These are phyloP conservation scores for Epizoanthus fatuus DNA, from an alignment of 92 coral and sea anemone species.

Conservation along the genomic window DNA sequence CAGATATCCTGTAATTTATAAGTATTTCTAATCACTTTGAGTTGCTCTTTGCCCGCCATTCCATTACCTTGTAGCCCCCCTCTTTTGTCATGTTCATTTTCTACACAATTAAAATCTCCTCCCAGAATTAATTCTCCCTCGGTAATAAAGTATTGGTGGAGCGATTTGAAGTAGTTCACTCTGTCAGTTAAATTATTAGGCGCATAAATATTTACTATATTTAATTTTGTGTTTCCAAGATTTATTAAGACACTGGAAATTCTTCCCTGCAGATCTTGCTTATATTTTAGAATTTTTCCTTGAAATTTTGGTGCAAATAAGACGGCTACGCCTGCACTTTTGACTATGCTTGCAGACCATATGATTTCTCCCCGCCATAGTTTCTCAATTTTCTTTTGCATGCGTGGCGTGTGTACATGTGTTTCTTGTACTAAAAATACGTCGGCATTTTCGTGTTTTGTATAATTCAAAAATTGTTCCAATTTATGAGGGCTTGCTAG, in stretches of 20 bases:
- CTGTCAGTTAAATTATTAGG: slow-evolving; percentile 47
- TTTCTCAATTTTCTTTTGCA: too few species aligned
- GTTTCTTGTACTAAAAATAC: too few species aligned
- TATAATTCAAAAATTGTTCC: too few species aligned
- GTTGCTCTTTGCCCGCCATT: background rate
- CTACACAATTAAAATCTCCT: slow-evolving; percentile 60
- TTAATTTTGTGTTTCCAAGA: background rate
- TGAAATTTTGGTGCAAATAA: background rate
- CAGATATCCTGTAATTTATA: slow-evolving; percentile 27
- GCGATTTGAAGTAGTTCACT: slow-evolving; percentile 20
- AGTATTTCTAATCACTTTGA: background rate
- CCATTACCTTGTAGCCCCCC: slow-evolving; percentile 27
- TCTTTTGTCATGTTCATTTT: slow-evolving; percentile 9
- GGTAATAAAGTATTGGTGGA: slow-evolving; percentile 32
- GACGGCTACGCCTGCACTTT: slow-evolving; percentile 13
- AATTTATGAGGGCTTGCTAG: too few species aligned
- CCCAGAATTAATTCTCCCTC: background rate
- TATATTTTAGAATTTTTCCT: background rate
- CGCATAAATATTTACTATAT: slow-evolving; percentile 42
- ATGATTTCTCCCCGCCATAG: background rate
- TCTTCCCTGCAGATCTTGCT: slow-evolving; percentile 25
- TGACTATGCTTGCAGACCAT: slow-evolving; percentile 46
- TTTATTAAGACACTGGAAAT: background rate
- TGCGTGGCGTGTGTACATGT: too few species aligned
- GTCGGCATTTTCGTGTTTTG: too few species aligned